phyloP scores from a whole-genome alignment of 2,797 vertebrate species.

The Pantherophis vulpinus region DNA sequence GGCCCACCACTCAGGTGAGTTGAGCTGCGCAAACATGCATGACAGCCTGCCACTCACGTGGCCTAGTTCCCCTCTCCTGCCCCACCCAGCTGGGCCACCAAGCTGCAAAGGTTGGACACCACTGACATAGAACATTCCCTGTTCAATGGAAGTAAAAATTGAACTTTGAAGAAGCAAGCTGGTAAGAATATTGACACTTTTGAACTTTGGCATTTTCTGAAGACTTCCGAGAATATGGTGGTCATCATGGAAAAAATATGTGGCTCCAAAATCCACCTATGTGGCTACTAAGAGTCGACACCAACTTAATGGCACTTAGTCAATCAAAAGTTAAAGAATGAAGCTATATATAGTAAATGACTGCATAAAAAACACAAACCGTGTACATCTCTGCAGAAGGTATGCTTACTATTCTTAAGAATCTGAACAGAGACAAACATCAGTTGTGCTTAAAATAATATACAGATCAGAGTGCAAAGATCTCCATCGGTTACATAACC shows the following conservation, averaged over 20 bases:
- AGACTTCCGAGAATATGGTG: neutral
- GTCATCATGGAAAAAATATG: neutral
- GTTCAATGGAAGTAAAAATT: neutral
- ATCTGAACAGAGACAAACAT: neutral
- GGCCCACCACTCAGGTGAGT: too few relatives aligned
- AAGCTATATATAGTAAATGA: neutral
- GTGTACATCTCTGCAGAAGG: neutral
- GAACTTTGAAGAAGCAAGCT: neutral
- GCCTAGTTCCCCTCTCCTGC: too few relatives aligned
- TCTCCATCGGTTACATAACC: neutral
- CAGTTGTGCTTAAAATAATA: neutral
- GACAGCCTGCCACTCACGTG: rapidly evolving
- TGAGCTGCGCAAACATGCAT: too few relatives aligned
- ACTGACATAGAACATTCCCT: neutral
- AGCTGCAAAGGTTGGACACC: too few relatives aligned
- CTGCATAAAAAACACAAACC: neutral
- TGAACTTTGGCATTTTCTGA: neutral
- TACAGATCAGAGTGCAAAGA: neutral
- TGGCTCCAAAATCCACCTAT: neutral
- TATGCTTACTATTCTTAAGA: neutral
- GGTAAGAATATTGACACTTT: neutral
- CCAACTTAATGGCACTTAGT: neutral
- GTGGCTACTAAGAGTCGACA: neutral
- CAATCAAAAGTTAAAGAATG: neutral
- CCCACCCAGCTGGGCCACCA: too few relatives aligned